Conservation (phyloP, 2,113 vertebrate species). For the Candoia aspera region DNA sequence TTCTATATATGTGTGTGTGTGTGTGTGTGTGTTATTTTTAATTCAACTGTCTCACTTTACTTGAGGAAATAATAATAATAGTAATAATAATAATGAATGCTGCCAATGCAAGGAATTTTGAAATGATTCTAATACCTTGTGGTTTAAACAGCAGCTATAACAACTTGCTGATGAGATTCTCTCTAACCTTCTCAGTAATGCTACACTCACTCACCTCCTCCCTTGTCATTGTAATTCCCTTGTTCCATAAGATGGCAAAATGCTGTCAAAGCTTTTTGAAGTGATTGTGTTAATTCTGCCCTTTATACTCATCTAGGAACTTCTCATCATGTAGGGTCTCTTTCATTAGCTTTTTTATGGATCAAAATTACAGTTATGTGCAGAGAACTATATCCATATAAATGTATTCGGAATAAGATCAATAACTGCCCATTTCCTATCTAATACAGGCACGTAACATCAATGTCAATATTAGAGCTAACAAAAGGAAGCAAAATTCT, state of each 20-base stretch:
- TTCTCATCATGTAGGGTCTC: neutral
- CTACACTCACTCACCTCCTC: neutral
- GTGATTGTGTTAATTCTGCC: neutral
- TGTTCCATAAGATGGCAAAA: neutral
- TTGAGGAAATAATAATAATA: neutral
- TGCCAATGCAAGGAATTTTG: neutral
- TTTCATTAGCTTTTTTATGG: neutral
- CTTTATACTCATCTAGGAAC: neutral
- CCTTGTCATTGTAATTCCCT: neutral
- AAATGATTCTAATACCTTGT: neutral
- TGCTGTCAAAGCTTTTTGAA: neutral
- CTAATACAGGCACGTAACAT: neutral
- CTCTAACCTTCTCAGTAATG: neutral
- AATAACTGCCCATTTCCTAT: neutral
- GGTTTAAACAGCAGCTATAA: neutral
- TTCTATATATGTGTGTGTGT: too few species aligned
- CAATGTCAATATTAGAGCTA: neutral
- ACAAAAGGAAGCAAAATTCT: neutral
- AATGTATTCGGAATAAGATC: neutral
- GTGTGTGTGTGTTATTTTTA: too few species aligned
- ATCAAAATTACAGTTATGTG: neutral
- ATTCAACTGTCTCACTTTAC: neutral
- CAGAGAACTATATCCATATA: neutral
- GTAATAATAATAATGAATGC: neutral
- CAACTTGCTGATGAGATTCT: neutral